phyloP scores from a whole-genome alignment of 1,140 invertebrate species.

The Neodiprion lecontei region DNA sequence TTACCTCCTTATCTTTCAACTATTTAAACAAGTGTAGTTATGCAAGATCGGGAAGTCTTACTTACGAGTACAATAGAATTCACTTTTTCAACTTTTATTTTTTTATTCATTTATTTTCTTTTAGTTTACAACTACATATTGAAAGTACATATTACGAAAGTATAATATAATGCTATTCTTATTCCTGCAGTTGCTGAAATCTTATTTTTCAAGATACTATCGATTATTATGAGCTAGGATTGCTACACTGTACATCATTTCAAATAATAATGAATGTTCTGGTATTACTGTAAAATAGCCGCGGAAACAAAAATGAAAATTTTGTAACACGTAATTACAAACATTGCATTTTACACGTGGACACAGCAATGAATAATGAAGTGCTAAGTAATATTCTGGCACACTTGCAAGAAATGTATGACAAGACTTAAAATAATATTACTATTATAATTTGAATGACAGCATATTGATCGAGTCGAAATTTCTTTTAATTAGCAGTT shows the following conservation, averaged over 20 bases:
- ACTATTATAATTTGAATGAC: too few relatives aligned
- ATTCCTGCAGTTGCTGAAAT: slow-evolving; percentile 29
- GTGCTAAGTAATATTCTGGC: too few relatives aligned
- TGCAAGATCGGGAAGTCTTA: slow-evolving; percentile 20
- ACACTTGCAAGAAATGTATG: too few relatives aligned
- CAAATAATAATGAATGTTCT: not conserved
- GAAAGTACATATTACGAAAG: slow-evolving; percentile 48
- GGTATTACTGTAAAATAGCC: slow-evolving; percentile 17
- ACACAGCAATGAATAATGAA: too few relatives aligned
- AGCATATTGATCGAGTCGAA: too few relatives aligned
- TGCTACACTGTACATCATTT: slow-evolving; percentile 40
- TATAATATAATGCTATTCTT: slow-evolving; percentile 44
- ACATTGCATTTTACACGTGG: too few relatives aligned
- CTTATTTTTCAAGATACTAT: slow-evolving; percentile 27
- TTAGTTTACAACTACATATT: slow-evolving; percentile 41
- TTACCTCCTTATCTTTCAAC: slow-evolving; percentile 22
- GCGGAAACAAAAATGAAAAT: too few relatives aligned
- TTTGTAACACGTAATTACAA: not conserved
- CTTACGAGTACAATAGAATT: slow-evolving; percentile 14
- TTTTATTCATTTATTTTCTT: slow-evolving; percentile 36
- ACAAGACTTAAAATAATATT: too few relatives aligned
- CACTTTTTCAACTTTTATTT: slow-evolving; percentile 9
- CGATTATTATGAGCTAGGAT: slow-evolving; percentile 31
- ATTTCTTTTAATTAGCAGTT: too few relatives aligned
- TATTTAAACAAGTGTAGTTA: slow-evolving; percentile 23